Evolutionary conservation across 2,797 vertebrate genomes (phyloP).

Genomic region (Bovichtus diacanthus): DNA sequence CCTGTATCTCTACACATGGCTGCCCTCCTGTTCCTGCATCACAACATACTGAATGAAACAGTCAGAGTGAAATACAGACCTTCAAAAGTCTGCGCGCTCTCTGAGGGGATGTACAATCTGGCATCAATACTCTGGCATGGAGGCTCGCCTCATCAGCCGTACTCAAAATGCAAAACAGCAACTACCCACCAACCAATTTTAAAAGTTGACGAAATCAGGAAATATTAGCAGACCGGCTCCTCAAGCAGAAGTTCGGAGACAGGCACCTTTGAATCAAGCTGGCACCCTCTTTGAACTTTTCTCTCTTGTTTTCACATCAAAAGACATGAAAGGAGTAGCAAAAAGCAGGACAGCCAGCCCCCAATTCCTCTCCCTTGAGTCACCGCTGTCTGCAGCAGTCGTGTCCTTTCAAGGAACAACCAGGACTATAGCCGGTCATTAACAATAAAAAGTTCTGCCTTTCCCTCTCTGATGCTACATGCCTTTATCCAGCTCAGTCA

Average conservation of each 20-base stretch:
- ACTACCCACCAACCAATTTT: conserved; percentile 51
- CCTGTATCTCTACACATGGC: conserved; percentile 82
- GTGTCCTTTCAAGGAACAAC: conserved; percentile 75
- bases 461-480: conserved; percentile 56
- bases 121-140: conserved; percentile 65
- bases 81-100: conserved; percentile 73
- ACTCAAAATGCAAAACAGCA: conserved; percentile 71
- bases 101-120: conserved; percentile 73
- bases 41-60: conserved; percentile 82
- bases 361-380: conserved; percentile 71
- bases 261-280: conserved; percentile 72
- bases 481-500: conserved; percentile 70
- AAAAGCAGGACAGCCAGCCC: conserved; percentile 70
- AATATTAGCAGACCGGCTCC: conserved; percentile 61
- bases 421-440: conserved; percentile 69
- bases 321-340: conserved; percentile 78
- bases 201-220: conserved; percentile 72
- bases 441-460: conserved; percentile 75
- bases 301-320: conserved; percentile 81
- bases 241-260: conserved; percentile 67
- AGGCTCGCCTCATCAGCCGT: conserved; percentile 64
- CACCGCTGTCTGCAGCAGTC: conserved; percentile 65
- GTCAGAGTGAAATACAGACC: conserved; percentile 74
- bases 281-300: conserved; percentile 73
- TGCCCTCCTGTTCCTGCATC: conserved; percentile 81